Evolutionary conservation across 2,888 invertebrate species (phyloP), one percentile per base, ranked within the genome.

Genomic region (Diachrysia chrysitis): DNA sequence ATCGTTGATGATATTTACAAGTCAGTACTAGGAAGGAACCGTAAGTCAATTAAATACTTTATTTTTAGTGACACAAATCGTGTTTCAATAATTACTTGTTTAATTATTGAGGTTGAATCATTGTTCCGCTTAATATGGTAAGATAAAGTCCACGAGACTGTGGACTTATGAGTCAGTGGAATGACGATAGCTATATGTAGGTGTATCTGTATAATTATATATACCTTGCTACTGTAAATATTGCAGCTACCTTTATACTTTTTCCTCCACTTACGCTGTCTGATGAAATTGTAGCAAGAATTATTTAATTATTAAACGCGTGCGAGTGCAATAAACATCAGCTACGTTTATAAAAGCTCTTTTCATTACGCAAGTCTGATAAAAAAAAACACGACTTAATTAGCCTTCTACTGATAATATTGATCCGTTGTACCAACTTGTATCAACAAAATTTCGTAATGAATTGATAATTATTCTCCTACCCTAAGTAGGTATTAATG

Each of bases 51-150:
- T 19, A 58, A 57, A 60, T n/a, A 66, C 35, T 55, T 51, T 74
- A 69, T 74, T 55, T 29, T 16, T 32, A 25, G 23, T 6, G 14
- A 25, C 16, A 56, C 29, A 29, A 48, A 53, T 62, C 16, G 57
- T 51, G 62, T 67, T 64, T 21, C 60, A 76, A 42, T 76, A 71
- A 66, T 57, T 10, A 56, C 21, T 58, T 71, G 14, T 65, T 73
- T 67, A 58, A 59, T 59, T 63, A 61, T 58, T 64, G 10, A 6
- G 2, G 17, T 25, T 76, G 73, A 73, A 55, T 76, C 73, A 76
- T 42, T 62, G 37, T 69, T 55, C 29, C 23, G 58, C 60, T 73
- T 14, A 68, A 37, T 67, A 76, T 56, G 51, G 69, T 21, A 55
- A 63, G 37, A 55, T 55, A 56, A 56, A 10, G 66, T 56, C 21